Evolutionary conservation across 2,888 invertebrate genomes (phyloP).

Genomic region (Cephus nigrinus): DNA sequence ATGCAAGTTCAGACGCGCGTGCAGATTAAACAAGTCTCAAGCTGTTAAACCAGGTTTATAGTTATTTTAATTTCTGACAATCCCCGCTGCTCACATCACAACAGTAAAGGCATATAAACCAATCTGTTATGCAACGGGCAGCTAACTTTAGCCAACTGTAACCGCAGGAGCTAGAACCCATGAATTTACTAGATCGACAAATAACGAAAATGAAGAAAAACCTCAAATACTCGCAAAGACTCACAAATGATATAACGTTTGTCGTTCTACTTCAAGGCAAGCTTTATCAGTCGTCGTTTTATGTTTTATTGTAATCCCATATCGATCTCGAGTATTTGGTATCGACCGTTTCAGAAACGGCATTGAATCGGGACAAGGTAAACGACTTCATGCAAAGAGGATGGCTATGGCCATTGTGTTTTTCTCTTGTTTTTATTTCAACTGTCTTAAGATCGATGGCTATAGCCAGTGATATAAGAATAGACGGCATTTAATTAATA

Average conservation of each 20-base stretch:
- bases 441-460: neutral
- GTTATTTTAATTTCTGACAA: no score
- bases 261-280: neutral
- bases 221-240: neutral
- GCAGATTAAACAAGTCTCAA: no score
- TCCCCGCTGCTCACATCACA: no score
- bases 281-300: neutral
- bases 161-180: neutral
- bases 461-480: neutral
- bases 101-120: constrained; percentile 25
- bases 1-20: no score
- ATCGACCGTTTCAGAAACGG: no score
- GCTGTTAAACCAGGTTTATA: no score
- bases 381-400: neutral
- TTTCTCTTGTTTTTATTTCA: neutral
- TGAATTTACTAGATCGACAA: no score
- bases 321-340: no score
- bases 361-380: neutral
- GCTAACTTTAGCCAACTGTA: neutral
- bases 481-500: neutral
- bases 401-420: neutral
- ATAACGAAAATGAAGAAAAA: no score
- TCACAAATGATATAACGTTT: neutral
- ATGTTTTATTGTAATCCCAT: neutral
- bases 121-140: constrained; percentile 49